Base-by-base conservation (phyloP, 2,797 vertebrate genomes). In the Scomberomorus guttatus region DNA sequence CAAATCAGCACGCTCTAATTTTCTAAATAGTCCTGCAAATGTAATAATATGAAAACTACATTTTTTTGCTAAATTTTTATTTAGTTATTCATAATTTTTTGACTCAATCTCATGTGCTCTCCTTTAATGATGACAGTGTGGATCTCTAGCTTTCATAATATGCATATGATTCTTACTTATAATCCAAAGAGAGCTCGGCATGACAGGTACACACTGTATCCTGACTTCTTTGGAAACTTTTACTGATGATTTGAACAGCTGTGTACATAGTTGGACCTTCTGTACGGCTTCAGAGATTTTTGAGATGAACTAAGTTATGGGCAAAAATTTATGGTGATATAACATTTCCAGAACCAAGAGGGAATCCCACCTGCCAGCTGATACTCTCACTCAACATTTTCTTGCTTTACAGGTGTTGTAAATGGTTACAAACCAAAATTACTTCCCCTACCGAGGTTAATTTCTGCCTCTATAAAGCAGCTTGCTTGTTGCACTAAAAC, bases 321-420 rank as follows among this genome's bases (percentile, higher is more conserved):
- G n/a, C 9, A 20, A 54, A 46, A 42, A 15, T 44, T 37, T 57
- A 22, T 25, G 68, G 61, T 24, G 25, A 64, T 39, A 12, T 46
- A 74, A 55, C 34, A 55, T 37, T 55, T 59, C 17, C 62, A 34
- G 69, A 34, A 44, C 37, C 8, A 63, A 48, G 4, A 50, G 18
- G 46, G 46, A 20, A 20, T 50, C 18, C 18, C 46, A 50, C 17
- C 17, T 50, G 46, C 18, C 46, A 50, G 7, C 46, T 7, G 44
- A 62, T 27, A 11, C 14, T 44, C 59, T 42, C 59, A 44, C n/a
- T 42, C 20, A 10, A 5, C 11, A 39, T 39, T 14, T 44, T 62
- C 24, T 17, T 62, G 39, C 8, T 46, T 5, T 18, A 44, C 22
- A 27, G 17, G 24, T 13, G 48, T 22, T 8, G 52, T 20, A 34